Evolutionary conservation across 1,140 invertebrate genomes (phyloP), one percentile per base, ranked within the genome.

Genomic region (Sogatella furcifera): DNA sequence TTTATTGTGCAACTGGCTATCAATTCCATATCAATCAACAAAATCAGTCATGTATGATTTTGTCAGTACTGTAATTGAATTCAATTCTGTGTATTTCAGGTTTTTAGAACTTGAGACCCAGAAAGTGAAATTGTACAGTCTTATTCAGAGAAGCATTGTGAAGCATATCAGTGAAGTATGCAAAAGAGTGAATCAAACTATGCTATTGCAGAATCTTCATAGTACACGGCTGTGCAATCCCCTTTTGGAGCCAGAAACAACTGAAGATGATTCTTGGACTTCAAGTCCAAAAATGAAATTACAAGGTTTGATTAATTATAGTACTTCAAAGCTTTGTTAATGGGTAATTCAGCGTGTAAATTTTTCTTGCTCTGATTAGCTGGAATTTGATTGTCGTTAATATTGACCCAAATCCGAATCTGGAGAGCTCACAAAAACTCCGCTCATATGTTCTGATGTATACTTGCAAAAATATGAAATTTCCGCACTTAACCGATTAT

Each of bases 181-280:
- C 63, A 83, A 81, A 46, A 73, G 77, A 62, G 85, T 90, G 0
- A 90, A 89, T 73, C 86, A 89, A 70, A 82, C 80, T 61, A 69
- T 90, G 43, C 70, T 91, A 9, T 72, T 91, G 0, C 79, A 85
- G 68, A 81, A 82, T 62, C 72, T 91, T 22, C 78, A 88, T 69
- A 82, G 87, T 61, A 86, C 83, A 1, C 73, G 81, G n/a, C 80
- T 78, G 58, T 91, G 89, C 69, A 81, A 88, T 68, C 66, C 72
- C 2, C 72, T 91, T 1, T 70, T 91, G 5, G 87, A 90, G 64
- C 76, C 83, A 9, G 85, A 88, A 64, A 77, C 78, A 5, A 79
- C 74, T 63, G 82, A 85, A 53, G 80, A 83, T 60, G 71, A 81
- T 54, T 43, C 63, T 44, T 63, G 62, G 62, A 63, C 57, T 31